A percentile compares a stretch with the other conserved stretches of the same genome.
These are phyloP conservation scores for Cyanoliseus patagonus DNA, from an alignment of 2,113 vertebrate genomes.

Conservation along the genomic window DNA sequence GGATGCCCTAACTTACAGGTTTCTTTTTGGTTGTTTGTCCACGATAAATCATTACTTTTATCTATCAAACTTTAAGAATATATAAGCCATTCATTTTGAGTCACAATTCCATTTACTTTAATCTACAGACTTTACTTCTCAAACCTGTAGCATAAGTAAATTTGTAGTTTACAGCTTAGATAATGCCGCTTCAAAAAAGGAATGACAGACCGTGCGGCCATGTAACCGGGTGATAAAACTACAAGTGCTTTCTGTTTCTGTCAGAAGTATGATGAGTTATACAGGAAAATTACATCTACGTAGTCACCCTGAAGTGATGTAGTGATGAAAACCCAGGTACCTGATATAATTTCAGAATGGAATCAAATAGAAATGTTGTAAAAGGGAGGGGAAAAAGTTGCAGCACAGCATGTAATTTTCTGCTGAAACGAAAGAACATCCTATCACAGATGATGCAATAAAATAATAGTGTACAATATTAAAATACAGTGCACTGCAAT, in stretches of 20 bases:
- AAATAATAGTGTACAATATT: neutral
- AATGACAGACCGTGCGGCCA: neutral
- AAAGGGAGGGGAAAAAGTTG: neutral
- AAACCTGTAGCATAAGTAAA: neutral
- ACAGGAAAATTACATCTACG: neutral
- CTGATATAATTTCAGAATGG: neutral
- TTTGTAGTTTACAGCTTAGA: neutral
- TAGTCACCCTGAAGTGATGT: neutral
- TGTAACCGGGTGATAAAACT: neutral
- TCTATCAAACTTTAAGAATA: conserved; percentile 23
- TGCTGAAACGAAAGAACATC: neutral
- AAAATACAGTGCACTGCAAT: neutral
- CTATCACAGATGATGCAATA: neutral
- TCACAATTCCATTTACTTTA: neutral
- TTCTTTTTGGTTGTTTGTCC: neutral
- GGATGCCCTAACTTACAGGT: neutral
- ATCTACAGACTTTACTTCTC: neutral
- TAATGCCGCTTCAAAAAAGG: neutral
- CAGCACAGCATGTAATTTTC: neutral
- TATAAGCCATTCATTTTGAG: conserved; percentile 20
- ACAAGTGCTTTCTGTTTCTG: neutral
- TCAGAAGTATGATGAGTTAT: neutral
- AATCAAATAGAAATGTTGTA: neutral
- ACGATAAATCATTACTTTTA: conserved; percentile 1
- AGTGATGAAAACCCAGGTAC: neutral